Conservation (phyloP, 2,888 invertebrate species). For the Mesopsocus fuscifrons region DNA sequence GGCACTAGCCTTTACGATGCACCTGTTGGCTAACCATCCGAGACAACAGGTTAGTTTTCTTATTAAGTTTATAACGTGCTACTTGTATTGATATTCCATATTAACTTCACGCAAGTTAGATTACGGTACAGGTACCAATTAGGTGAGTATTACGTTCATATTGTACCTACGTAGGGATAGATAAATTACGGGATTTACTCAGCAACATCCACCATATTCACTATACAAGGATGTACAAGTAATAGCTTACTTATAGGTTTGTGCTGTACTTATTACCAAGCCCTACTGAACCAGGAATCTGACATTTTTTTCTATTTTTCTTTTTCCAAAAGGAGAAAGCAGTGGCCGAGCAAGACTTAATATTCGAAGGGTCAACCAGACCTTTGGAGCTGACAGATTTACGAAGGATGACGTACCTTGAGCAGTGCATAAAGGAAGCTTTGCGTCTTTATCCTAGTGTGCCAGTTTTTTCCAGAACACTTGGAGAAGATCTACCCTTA, state of each 20-base stretch:
- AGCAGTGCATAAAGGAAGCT: slow-evolving; percentile 23
- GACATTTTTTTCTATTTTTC: neutral
- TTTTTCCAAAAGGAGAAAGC: slow-evolving; percentile 16
- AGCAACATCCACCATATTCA: no score
- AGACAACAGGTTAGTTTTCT: slow-evolving; percentile 24
- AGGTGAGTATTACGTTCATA: no score
- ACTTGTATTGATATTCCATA: no score
- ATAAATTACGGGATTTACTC: no score
- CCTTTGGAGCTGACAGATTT: slow-evolving; percentile 20
- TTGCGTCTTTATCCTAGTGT: slow-evolving; percentile 23
- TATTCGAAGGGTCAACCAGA: slow-evolving; percentile 18
- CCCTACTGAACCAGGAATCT: no score
- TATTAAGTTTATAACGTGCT: no score
- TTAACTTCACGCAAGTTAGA: no score
- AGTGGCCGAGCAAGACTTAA: slow-evolving; percentile 19
- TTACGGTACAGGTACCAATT: no score
- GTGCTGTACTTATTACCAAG: no score
- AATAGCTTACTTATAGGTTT: no score
- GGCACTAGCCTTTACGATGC: slow-evolving; percentile 34
- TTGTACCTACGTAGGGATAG: no score
- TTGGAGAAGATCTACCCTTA: slow-evolving; percentile 21
- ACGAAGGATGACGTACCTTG: slow-evolving; percentile 21
- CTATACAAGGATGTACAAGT: no score
- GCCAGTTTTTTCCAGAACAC: slow-evolving; percentile 21
- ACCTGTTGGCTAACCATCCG: slow-evolving; percentile 31